Evolutionary conservation across 2,888 invertebrate species (phyloP), one percentile per base, ranked within the genome.

Genomic region (Lithophane leautieri): DNA sequence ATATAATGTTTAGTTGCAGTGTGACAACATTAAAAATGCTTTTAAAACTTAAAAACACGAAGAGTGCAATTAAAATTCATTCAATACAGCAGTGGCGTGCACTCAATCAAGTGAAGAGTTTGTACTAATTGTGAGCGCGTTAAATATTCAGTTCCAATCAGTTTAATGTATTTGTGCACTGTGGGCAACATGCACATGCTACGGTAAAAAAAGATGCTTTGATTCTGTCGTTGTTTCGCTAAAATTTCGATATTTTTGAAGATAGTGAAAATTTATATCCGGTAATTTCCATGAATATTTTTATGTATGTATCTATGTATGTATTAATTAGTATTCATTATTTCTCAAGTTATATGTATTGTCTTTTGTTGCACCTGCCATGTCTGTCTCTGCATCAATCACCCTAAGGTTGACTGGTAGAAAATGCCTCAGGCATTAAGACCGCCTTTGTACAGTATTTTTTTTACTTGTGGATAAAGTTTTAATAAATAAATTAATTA

Each of bases 21-120:
- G 54, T 85, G 82, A 44, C 78, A 63, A 73, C 61, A 68, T 69
- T 68, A 86, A 67, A 66, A 56, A 74, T 78, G 76, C 54, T 83
- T 76, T 63, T 70, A 65, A 70, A 78, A 56, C 34, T 50, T 52
- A 76, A 73, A 76, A 78, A 68, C 58, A 71, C 25, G 73, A n/a
- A 74, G 44, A 76, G 61, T 76, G 79, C 83, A 83, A 87, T 88
- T 85, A 87, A 85, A 89, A 84, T 79, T 84, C 86, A 83, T 90
- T 84, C 83, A 85, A 85, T 86, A 65, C 50, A 70, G 76, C 61
- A 28, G 2, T 89, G 58, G 89, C 89, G 90, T 89, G 90, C 82
- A 81, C 78, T 80, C 90, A 90, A 90, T 91, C 88, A 84, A 81
- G 79, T 77, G 82, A 86, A 86, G 88, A 85, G 90, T 83, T 82